Base-by-base conservation (phyloP, 1,140 invertebrate species). In the Caenorhabditis inopinata region DNA sequence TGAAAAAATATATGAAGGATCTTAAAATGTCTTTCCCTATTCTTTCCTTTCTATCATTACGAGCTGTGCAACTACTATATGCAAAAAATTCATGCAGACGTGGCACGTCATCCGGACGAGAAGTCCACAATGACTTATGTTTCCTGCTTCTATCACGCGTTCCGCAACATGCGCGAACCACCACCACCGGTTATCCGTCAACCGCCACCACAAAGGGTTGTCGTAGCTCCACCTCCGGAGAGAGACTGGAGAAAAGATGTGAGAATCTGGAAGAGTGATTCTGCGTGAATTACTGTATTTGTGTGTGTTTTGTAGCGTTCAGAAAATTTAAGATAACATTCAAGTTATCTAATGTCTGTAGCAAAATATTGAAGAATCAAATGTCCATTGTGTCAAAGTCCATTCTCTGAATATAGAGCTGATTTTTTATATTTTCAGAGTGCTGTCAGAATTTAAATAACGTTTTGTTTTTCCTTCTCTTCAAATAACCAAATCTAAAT, bases 101-200 rank as follows among this genome's bases (percentile, higher is more conserved):
- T 74, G 16, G 42, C 68, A 27, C 94, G 94, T 87, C 96, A 96
- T 91, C 95, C 95, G 89, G 95, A 97, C 91, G 95, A 97, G 92
- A 93, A 95, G 90, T 95, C 95, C 89, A 95, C 96, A 90, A 96
- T 97, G 95, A 97, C 95, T 89, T 97, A 97, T 90, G 95, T 97
- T 90, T 96, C 95, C 90, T 97, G 95, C 92, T 97, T 96, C 92
- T 97, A 97, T 92, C 95, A 97, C 91, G 95, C 95, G 90, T 96
- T 97, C 93, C 95, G 96, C 92, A 95, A 81, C 29, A 76, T 76
- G 75, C 51, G 48, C 25, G 80, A 81, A 23, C 32, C 49, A 25
- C 74, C 51, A 38, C 62, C 51, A 48, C 78, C 78, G n/a, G 78
- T 79, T 21, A 58, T 79, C 23, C 29, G 62, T 9, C 51, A 62